Conservation (phyloP, 2,797 vertebrate species). For the Selene dorsalis region DNA sequence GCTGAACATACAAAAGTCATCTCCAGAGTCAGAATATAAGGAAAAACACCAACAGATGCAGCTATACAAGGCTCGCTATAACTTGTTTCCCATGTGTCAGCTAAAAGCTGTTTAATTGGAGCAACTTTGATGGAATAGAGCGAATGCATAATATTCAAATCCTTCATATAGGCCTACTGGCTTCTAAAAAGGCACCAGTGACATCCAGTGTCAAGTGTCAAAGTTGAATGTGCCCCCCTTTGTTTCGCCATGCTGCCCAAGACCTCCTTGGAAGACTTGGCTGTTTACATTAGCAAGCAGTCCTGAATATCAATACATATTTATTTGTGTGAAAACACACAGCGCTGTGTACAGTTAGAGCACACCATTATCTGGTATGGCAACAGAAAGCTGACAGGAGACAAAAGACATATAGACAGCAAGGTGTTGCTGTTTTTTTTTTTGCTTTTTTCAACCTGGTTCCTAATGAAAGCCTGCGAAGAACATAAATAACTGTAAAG, state of each 20-base stretch:
- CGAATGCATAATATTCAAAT: neutral
- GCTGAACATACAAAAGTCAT: neutral
- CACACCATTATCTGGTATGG: neutral
- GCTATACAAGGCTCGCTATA: neutral
- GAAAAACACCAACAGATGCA: neutral
- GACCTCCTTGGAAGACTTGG: neutral
- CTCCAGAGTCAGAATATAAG: neutral
- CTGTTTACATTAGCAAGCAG: constrained; percentile 5
- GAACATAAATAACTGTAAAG: constrained; percentile 39
- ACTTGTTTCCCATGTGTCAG: neutral
- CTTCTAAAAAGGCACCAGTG: neutral
- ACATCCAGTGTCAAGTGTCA: constrained; percentile 21
- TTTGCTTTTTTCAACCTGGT: constrained; percentile 49
- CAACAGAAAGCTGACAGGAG: neutral
- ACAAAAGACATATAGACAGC: constrained; percentile 56
- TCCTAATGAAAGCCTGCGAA: constrained; percentile 41
- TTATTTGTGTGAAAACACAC: neutral
- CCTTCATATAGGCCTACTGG: neutral
- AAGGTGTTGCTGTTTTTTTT: constrained; percentile 47
- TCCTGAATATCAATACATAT: constrained; percentile 1
- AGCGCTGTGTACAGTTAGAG: constrained; percentile 8
- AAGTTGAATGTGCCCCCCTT: constrained; percentile 22
- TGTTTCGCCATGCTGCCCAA: constrained; percentile 19
- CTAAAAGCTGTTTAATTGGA: neutral
- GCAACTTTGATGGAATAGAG: neutral